Percentiles rank a stretch among this genome's conserved stretches.
These are phyloP conservation scores for Athrips mouffetella DNA, from an alignment of 2,888 invertebrate genomes.

Conservation along the genomic window DNA sequence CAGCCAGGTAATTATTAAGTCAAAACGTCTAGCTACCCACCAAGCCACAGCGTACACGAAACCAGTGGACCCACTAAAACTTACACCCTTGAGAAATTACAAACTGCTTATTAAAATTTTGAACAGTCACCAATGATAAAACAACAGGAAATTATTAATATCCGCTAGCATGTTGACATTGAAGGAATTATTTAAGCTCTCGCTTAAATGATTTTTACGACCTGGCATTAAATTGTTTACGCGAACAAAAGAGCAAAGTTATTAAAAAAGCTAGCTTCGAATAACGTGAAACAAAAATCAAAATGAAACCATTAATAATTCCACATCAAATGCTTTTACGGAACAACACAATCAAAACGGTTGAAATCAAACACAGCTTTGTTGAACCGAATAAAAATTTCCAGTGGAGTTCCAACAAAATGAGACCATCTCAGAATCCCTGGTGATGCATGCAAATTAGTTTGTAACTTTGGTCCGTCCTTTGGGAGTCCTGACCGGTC, in stretches of 20 bases:
- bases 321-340: background rate
- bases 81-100: too few species aligned
- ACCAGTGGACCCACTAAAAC: background rate
- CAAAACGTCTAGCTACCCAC: conserved; percentile 23
- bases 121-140: background rate
- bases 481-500: conserved; percentile 33
- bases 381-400: conserved; percentile 8
- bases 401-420: conserved; percentile 7
- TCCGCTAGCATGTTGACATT: too few species aligned
- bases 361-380: conserved; percentile 6
- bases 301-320: background rate
- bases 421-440: conserved; percentile 32
- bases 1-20: conserved; percentile 40
- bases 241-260: too few species aligned
- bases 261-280: too few species aligned
- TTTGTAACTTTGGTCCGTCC: conserved; percentile 32
- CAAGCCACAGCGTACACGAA: background rate
- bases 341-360: conserved; percentile 2
- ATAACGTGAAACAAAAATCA: too few species aligned
- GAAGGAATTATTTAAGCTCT: too few species aligned
- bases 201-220: too few species aligned
- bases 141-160: background rate
- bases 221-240: too few species aligned
- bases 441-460: conserved; percentile 37
- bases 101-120: background rate